Base-by-base conservation (phyloP, 1,140 invertebrate genomes). In the Cephus cinctus region DNA sequence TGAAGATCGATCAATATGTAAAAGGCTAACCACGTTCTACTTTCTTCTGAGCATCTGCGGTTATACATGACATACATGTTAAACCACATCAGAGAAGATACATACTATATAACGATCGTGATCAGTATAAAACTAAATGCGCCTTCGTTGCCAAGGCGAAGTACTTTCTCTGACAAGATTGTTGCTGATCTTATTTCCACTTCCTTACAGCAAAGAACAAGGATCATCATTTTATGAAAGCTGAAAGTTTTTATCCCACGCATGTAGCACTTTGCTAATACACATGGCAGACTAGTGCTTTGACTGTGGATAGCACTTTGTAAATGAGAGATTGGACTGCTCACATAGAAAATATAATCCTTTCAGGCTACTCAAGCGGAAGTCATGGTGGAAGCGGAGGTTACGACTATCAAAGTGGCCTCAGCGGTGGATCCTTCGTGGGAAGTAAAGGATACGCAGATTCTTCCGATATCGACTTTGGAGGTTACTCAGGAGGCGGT, bases 21-120 rank as follows among this genome's bases (percentile, higher is more conserved):
- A 52, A 47, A 59, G 36, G 53, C 52, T 56, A 59, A 62, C 45
- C 56, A n/a, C n/a, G 64, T 64, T 62, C 61, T 59, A 67, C 64
- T 67, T 67, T 67, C 58, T 54, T 58, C 21, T 19, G 52, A 59
- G 49, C 39, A 46, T 61, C 53, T 53, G 50, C 52, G 59, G 59
- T 64, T 62, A 59, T 56, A 56, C 52, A 54, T 57, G 64, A 60
- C 64, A 67, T 34, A 67, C 53, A 67, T 64, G 59, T 47, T 59
- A 56, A 54, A 56, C 52, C 51, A 54, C 54, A 56, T 2, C 12
- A 15, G 43, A 34, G 14, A 35, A 36, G 18, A 45, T 15, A 36
- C 21, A 5, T 21, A 22, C 35, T 5, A 14, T 19, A 34, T 5
- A 45, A 21, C 14, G 3, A 19, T 21, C 15, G 19, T 5, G 43